These are phyloP conservation scores for Bombus difficillimus DNA, from an alignment of 1,140 invertebrate genomes.

Conservation along the genomic window DNA sequence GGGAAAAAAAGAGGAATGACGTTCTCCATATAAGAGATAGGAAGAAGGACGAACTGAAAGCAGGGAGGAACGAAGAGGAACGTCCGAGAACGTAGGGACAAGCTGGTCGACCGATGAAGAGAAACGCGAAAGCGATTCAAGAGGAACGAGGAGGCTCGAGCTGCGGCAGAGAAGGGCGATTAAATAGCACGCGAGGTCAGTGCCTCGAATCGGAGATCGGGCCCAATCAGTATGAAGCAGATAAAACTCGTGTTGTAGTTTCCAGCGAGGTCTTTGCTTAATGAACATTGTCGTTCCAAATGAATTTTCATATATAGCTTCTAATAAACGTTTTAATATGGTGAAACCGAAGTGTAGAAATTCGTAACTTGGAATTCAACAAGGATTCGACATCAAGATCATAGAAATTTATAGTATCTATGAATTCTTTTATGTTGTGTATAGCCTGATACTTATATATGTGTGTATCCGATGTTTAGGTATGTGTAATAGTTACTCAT, in stretches of 20 bases:
- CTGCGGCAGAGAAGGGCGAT: constrained; percentile 67
- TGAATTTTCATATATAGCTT: constrained; percentile 2
- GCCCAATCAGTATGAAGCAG: constrained; percentile 72
- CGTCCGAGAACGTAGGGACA: constrained; percentile 34
- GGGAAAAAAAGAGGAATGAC: constrained; percentile 22
- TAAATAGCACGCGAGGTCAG: constrained; percentile 82
- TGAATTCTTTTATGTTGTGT: too few relatives aligned
- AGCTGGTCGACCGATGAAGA: constrained; percentile 17
- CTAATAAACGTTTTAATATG: not conserved
- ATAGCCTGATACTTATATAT: too few relatives aligned
- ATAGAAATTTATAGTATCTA: too few relatives aligned
- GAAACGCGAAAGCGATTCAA: constrained; percentile 29
- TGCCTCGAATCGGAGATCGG: constrained; percentile 80
- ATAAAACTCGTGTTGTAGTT: constrained; percentile 53
- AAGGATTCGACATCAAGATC: too few relatives aligned
- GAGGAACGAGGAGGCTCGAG: constrained; percentile 24
- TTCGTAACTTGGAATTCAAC: too few relatives aligned
- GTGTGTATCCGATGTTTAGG: too few relatives aligned
- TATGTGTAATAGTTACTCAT: not conserved
- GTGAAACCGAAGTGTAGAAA: not conserved
- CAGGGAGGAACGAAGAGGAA: constrained; percentile 48
- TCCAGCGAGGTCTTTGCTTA: constrained; percentile 33
- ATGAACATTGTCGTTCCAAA: constrained; percentile 25
- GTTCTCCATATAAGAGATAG: constrained; percentile 4
- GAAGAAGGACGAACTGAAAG: constrained; percentile 25